phyloP scores from a whole-genome alignment of 2,113 vertebrate species.

The Sander lucioperca region DNA sequence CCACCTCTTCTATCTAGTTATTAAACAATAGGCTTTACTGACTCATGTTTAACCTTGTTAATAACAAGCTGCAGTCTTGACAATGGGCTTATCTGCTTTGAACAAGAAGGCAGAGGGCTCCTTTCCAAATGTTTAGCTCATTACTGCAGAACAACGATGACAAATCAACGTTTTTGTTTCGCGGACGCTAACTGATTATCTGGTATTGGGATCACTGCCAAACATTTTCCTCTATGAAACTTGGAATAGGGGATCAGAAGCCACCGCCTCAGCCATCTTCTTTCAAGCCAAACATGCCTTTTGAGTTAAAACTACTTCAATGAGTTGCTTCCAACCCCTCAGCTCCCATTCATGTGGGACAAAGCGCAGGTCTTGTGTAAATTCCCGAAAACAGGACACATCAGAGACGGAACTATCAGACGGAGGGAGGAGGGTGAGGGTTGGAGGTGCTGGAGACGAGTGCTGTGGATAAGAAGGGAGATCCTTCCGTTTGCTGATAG shows the following conservation, averaged over 20 bases:
- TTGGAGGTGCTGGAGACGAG: constrained; percentile 68
- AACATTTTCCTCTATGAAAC: constrained; percentile 13
- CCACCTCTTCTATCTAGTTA: constrained; percentile 24
- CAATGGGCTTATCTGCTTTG: constrained; percentile 42
- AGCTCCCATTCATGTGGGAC: constrained; percentile 63
- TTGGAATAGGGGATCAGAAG: constrained; percentile 29
- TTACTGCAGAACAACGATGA: constrained; percentile 12
- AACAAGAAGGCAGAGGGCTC: constrained; percentile 10
- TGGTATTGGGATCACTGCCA: constrained; percentile 41
- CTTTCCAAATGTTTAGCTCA: constrained; percentile 31
- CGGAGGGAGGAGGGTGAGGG: constrained; percentile 39
- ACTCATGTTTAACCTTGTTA: constrained; percentile 41
- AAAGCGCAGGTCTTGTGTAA: constrained; percentile 64
- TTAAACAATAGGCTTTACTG: constrained; percentile 58
- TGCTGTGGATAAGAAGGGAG: constrained; percentile 71
- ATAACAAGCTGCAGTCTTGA: constrained; percentile 35
- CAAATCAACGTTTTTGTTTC: constrained; percentile 31
- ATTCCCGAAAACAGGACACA: constrained; percentile 67
- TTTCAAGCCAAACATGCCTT: constrained; percentile 54
- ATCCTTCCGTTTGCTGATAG: constrained; percentile 81
- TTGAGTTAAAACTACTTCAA: constrained; percentile 61
- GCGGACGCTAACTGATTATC: constrained; percentile 39
- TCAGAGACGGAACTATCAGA: constrained; percentile 69
- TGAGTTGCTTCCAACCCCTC: constrained; percentile 35
- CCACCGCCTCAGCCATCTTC: neutral